phyloP scores from a whole-genome alignment of 2,797 vertebrate species.

The Borostomias antarcticus region DNA sequence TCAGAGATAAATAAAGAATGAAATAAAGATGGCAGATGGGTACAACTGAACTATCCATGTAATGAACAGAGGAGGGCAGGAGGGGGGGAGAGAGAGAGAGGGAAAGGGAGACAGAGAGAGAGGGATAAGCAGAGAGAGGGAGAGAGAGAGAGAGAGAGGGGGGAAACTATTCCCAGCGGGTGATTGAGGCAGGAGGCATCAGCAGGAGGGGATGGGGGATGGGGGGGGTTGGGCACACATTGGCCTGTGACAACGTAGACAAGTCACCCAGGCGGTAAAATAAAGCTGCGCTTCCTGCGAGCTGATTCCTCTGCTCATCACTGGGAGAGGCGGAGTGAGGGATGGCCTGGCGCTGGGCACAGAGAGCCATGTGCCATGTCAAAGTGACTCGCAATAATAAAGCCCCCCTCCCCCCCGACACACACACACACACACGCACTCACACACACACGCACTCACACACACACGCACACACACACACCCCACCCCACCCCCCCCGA shows the following conservation, averaged over 20 bases:
- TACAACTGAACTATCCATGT: conserved; percentile 51
- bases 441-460: too few species aligned
- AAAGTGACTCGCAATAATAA: conserved; percentile 69
- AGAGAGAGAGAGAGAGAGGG: conserved; percentile 10
- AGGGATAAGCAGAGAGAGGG: conserved; percentile 11
- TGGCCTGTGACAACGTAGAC: conserved; percentile 64
- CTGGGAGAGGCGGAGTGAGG: conserved; percentile 69
- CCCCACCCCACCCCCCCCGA: too few species aligned
- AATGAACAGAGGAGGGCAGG: conserved; percentile 55
- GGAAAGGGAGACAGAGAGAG: conserved; percentile 35
- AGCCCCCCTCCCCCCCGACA: conserved; percentile 60
- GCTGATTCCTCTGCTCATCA: conserved; percentile 72
- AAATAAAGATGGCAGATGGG: conserved; percentile 52
- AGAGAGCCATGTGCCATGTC: conserved; percentile 63
- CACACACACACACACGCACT: too few species aligned
- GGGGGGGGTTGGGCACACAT: conserved; percentile 46
- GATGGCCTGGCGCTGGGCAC: conserved; percentile 74
- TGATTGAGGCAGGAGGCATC: conserved; percentile 5
- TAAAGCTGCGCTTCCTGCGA: conserved; percentile 66
- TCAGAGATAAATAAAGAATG: conserved; percentile 67
- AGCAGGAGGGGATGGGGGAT: neutral
- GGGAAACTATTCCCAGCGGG: neutral
- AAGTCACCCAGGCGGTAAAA: conserved; percentile 72
- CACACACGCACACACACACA: too few species aligned
- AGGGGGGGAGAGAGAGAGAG: conserved; percentile 32